Evolutionary conservation across 2,797 vertebrate genomes (phyloP), one percentile per base, ranked within the genome.

Genomic region (Oceanodroma leucorhoa): DNA sequence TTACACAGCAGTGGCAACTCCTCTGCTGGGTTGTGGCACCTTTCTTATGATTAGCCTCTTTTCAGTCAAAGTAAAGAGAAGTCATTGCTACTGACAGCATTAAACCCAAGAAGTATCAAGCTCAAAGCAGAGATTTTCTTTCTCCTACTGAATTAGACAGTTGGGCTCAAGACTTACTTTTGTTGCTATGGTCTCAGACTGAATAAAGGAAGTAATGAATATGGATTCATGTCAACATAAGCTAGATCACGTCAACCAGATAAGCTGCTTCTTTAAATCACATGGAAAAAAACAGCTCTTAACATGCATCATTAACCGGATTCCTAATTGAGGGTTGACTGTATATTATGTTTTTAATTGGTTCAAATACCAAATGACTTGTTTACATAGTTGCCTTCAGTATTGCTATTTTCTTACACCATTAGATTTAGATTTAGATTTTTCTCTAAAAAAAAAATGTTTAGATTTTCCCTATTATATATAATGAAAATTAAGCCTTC

Each of bases 171-270:
- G 57, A 64, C n/a, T 82, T 89, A 53, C 15, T 70, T 95, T 60
- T 86, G 40, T 83, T 92, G 40, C 40, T 30, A 30, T 38, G 38
- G 50, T 48, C 61, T 90, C 57, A 83, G 32, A 45, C 32, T 75
- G 69, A 86, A 75, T 71, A 88, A 86, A 79, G n/a, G 48, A 93
- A 90, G 24, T 72, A 80, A 91, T 70, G 64, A 77, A 90, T 93
- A 78, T 85, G 69, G 41, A 90, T 91, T 92, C 17, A 10, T 69
- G 45, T 81, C 90, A 89, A 13, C 27, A 26, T 62, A 93, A 82
- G 34, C 58, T 89, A 36, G 43, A 65, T 78, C 21, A 41, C 43
- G 50, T 75, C 61, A 88, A 7, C 50, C 83, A 67, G 15, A 60
- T 81, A 89, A 93, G n/a, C 8, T 62, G 5, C 20, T 73, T 76